Conservation (phyloP, 2,888 invertebrate genomes). For the Drosophila imparisetae region DNA sequence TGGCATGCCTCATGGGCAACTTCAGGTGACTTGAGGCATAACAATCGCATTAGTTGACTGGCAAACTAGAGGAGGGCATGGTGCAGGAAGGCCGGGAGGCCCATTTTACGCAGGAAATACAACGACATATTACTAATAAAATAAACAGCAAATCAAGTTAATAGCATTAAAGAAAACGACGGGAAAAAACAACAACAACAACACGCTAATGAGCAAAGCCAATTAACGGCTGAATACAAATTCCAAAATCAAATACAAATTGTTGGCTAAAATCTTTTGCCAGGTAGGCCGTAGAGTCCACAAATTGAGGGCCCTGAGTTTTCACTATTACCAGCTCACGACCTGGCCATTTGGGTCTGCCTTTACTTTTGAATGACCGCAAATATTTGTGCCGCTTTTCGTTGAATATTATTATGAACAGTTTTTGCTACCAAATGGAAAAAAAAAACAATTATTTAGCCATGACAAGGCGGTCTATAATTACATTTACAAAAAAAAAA, state of each 20-base stretch:
- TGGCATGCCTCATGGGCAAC: conserved; percentile 55
- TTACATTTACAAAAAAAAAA: conserved; percentile 30
- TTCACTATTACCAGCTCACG: conserved; percentile 51
- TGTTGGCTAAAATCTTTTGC: conserved; percentile 41
- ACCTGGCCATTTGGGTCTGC: conserved; percentile 12
- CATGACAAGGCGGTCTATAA: conserved; percentile 52
- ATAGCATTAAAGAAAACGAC: conserved; percentile 71
- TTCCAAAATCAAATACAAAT: conserved; percentile 72
- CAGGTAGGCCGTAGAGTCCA: conserved; percentile 26
- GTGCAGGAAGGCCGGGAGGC: not conserved
- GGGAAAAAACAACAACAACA: conserved; percentile 19
- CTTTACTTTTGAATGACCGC: conserved; percentile 6
- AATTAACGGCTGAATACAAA: conserved; percentile 77
- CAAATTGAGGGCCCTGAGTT: conserved; percentile 42
- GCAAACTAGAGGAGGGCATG: not conserved
- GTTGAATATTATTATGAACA: conserved; percentile 38
- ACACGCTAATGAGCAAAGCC: conserved; percentile 80
- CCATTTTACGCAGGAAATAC: conserved; percentile 71
- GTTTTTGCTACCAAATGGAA: conserved; percentile 3
- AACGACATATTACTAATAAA: conserved; percentile 76
- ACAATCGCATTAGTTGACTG: conserved; percentile 73
- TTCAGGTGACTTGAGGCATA: conserved; percentile 65
- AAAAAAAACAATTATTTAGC: conserved; percentile 27
- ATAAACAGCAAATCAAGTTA: conserved; percentile 80
- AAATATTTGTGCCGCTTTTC: conserved; percentile 41